These are phyloP conservation scores for Linnaemya tessellans DNA, from an alignment of 2,888 invertebrate species.

Conservation along the genomic window DNA sequence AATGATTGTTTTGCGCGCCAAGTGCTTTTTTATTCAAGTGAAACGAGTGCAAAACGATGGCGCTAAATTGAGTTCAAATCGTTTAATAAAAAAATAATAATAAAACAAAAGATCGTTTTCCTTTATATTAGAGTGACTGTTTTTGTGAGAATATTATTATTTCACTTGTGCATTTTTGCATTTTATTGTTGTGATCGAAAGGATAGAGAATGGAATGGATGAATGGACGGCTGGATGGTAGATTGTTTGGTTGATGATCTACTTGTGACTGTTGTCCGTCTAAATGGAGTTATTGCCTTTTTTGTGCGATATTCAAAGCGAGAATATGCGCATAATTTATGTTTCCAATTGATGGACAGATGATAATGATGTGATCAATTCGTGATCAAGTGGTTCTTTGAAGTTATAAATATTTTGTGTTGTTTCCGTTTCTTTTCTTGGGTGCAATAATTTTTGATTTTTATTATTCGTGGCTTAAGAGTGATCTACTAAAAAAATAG, in stretches of 20 bases:
- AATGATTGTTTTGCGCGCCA: constrained; percentile 59
- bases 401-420: constrained; percentile 8
- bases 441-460: constrained; percentile 13
- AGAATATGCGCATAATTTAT: constrained; percentile 71
- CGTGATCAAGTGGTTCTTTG: constrained; percentile 48
- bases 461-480: constrained; percentile 7
- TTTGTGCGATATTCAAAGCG: constrained; percentile 68
- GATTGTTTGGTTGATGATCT: constrained; percentile 42
- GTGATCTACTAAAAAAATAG: neutral
- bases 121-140: constrained; percentile 35
- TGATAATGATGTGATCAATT: constrained; percentile 70
- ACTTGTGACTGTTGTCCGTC: constrained; percentile 55
- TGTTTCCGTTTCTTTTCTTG: constrained; percentile 13
- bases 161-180: constrained; percentile 63
- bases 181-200: constrained; percentile 58
- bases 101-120: constrained; percentile 31
- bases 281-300: constrained; percentile 54
- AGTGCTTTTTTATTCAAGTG: constrained; percentile 45
- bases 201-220: constrained; percentile 31
- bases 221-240: constrained; percentile 13
- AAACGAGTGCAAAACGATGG: constrained; percentile 70
- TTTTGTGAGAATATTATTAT: constrained; percentile 70
- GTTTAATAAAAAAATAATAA: constrained; percentile 27
- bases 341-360: constrained; percentile 68
- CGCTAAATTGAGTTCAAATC: constrained; percentile 72